Conservation (phyloP, 1,140 invertebrate genomes). For the Achatina immaculata region DNA sequence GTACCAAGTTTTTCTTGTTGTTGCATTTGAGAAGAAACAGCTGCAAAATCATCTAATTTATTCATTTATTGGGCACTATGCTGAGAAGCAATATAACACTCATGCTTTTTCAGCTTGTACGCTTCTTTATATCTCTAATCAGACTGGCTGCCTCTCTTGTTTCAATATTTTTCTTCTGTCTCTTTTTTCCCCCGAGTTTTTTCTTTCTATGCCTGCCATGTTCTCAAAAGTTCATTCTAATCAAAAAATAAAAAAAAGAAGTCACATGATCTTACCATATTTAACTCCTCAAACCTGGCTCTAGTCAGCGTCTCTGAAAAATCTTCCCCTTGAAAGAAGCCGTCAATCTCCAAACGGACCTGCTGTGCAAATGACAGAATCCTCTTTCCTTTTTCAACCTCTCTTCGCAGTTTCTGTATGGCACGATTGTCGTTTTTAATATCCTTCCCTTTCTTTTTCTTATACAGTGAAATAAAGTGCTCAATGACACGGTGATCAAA, state of each 20-base stretch:
- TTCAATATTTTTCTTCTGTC: too few species aligned
- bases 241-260: too few species aligned
- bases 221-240: not conserved
- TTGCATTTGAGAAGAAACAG: too few species aligned
- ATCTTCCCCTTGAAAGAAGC: not conserved
- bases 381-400: constrained; percentile 98
- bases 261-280: not conserved
- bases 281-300: not conserved
- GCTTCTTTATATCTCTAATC: too few species aligned
- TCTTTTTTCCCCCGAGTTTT: not conserved
- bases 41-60: too few species aligned
- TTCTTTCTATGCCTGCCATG: not conserved
- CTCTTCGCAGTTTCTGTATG: constrained; percentile 95
- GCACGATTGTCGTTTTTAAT: constrained; percentile 94
- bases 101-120: too few species aligned
- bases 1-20: too few species aligned
- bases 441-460: constrained; percentile 99
- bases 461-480: constrained; percentile 98
- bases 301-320: not conserved
- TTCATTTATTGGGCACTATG: too few species aligned
- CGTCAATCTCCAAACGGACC: constrained; percentile 77
- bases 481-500: constrained; percentile 99
- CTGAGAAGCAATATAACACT: too few species aligned
- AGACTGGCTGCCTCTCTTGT: too few species aligned
- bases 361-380: constrained; percentile 95